Evolutionary conservation across 2,888 invertebrate species (phyloP).

Genomic region (Tipula helvola): DNA sequence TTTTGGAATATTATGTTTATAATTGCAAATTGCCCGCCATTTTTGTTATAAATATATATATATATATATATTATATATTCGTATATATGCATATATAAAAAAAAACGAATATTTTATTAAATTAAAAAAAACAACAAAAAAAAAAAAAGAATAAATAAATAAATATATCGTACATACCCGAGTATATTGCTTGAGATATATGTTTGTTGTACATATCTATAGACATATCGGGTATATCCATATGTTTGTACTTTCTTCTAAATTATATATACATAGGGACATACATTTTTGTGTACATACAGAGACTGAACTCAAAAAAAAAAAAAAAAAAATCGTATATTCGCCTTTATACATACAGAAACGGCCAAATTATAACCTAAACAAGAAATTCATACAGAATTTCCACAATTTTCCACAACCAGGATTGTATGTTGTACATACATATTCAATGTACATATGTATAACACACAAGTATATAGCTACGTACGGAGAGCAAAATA

Average conservation of each 20-base stretch:
- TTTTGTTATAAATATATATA: not conserved
- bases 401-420: not conserved
- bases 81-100: not conserved
- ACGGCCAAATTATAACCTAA: conserved; percentile 4
- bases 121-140: too few relatives aligned
- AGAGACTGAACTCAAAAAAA: not conserved
- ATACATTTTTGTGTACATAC: not conserved
- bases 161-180: not conserved
- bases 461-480: not conserved
- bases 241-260: not conserved
- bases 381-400: not conserved
- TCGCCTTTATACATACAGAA: not conserved
- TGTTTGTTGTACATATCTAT: not conserved
- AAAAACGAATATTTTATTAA: not conserved
- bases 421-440: not conserved
- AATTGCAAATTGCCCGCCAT: conserved; percentile 5
- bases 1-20: not conserved
- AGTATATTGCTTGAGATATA: not conserved
- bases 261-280: not conserved
- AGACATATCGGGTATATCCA: not conserved
- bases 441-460: not conserved
- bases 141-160: not conserved
- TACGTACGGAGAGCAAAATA: not conserved
- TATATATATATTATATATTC: not conserved
- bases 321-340: not conserved